Conservation (phyloP, 2,797 vertebrate species). For the Taeniopygia guttata region DNA sequence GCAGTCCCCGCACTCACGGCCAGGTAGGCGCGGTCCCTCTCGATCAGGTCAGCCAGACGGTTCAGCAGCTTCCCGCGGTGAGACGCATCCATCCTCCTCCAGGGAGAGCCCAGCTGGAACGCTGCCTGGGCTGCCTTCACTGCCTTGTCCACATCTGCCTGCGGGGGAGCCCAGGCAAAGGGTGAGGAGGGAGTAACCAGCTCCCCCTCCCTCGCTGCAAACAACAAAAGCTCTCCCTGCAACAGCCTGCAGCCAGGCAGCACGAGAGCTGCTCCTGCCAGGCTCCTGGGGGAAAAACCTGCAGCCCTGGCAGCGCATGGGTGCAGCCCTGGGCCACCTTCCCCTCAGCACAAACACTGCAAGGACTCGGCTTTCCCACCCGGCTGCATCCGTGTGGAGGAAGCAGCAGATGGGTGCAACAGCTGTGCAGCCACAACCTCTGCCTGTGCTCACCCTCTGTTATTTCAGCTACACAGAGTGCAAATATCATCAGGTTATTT, state of each 20-base stretch:
- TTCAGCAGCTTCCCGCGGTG: conserved; percentile 85
- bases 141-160: conserved; percentile 92
- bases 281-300: neutral
- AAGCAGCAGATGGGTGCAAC: neutral
- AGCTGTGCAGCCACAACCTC: neutral
- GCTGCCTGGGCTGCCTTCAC: conserved; percentile 88
- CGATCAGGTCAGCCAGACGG: conserved; percentile 88
- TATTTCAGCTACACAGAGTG: neutral
- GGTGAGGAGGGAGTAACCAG: neutral
- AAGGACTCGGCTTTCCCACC: neutral
- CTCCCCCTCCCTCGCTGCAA: fast-evolving
- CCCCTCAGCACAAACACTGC: neutral
- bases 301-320: neutral
- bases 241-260: neutral
- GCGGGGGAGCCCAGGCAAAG: neutral
- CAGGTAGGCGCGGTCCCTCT: conserved; percentile 88
- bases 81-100: conserved; percentile 92
- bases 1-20: conserved; percentile 78
- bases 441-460: neutral
- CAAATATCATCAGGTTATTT: neutral
- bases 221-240: neutral
- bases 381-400: fast-evolving
- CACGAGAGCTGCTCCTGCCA: neutral
- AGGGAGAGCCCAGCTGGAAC: conserved; percentile 90
- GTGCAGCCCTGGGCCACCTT: neutral